These are phyloP conservation scores for Arvicanthis niloticus DNA, from an alignment of 2,113 vertebrate species.

Conservation along the genomic window DNA sequence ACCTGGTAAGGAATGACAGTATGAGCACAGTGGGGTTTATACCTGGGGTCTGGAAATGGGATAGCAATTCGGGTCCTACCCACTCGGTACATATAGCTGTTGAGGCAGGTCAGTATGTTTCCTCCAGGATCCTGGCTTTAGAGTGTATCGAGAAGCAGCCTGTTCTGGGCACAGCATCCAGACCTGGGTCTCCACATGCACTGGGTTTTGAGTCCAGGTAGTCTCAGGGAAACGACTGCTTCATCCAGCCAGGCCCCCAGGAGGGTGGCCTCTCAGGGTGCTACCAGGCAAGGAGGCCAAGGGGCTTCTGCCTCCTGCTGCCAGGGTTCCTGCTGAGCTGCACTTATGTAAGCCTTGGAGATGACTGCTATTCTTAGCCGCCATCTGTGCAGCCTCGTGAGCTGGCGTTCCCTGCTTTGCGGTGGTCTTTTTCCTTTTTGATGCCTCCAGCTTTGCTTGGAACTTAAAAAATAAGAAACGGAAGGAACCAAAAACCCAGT, in stretches of 20 bases:
- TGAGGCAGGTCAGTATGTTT: accelerated
- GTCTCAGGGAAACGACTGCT: not conserved
- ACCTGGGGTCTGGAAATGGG: too few relatives aligned
- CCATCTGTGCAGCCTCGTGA: not conserved
- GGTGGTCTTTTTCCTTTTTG: not conserved
- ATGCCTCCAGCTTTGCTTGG: not conserved
- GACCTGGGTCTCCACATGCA: not conserved
- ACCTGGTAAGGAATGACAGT: not conserved
- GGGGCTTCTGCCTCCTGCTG: not conserved
- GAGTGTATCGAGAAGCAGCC: not conserved
- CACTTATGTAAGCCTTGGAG: accelerated
- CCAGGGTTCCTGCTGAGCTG: not conserved
- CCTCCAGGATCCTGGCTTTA: not conserved
- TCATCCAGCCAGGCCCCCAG: not conserved
- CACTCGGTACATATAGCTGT: too few relatives aligned
- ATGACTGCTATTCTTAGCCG: not conserved
- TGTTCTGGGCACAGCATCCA: not conserved
- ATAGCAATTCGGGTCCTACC: accelerated
- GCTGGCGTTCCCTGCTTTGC: not conserved
- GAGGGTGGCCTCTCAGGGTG: not conserved
- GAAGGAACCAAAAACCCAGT: not conserved
- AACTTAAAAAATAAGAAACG: not conserved
- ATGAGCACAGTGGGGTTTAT: not conserved
- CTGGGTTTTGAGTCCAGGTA: not conserved
- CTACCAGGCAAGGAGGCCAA: not conserved